Base-by-base conservation (phyloP, 2,888 invertebrate genomes). In the Drosophila fulvimacula region DNA sequence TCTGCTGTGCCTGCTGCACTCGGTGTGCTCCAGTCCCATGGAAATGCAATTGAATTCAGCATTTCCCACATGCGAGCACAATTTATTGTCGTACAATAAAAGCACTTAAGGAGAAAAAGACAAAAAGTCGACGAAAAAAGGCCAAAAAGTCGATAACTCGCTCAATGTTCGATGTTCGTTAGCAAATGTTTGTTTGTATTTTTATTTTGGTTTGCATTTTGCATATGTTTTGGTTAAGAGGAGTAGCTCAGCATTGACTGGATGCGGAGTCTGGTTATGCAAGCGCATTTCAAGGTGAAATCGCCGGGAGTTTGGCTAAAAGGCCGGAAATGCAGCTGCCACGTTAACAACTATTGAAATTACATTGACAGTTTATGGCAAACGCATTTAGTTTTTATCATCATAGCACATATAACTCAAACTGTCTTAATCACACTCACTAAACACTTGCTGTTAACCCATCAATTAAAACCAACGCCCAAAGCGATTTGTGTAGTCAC, bases 261-360 rank as follows among this genome's bases (percentile, higher is more conserved):
- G 53, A 65, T 46, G 48, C 48, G 52, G 32, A 67, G 72, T 66
- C 46, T 41, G 61, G 61, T 83, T 83, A 73, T 74, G 79, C 72
- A 86, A 82, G 41, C 74, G 42, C 32, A 74, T 73, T 82, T 82
- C 82, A 82, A 82, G 82, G 82, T 82, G 82, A 82, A 82, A 82
- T 85, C 88, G 73, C 88, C 75, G 75, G 75, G 59, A 49, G 49
- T 57, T 30, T 71, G 30, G 38, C 42, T 36, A 41, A 55, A 59
- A 69, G 55, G 52, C 81, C 73, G 81, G 78, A 79, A 79, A 68
- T 69, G 57, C 66, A 70, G 24, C 53, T 58, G 55, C 46, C 38
- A 13, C 32, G 32, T 15, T 39, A 60, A 56, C 56, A 69, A 51
- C 49, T 10, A 55, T 36, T 51, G 36, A 39, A 60, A 67, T 58